Conservation (phyloP, 2,797 vertebrate genomes). For the Megaceryle alcyon region DNA sequence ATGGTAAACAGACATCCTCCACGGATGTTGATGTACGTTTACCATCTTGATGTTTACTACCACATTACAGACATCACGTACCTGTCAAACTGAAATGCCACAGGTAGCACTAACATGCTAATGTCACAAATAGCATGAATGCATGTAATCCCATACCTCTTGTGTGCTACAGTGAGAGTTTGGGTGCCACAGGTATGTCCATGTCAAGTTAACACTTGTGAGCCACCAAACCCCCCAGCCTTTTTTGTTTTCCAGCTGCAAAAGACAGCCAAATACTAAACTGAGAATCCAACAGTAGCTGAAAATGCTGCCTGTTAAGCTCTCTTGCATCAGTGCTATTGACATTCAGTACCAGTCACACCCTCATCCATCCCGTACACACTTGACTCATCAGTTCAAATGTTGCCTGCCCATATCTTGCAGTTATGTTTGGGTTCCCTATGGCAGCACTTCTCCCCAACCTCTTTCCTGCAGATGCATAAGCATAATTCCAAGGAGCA, state of each 20-base stretch:
- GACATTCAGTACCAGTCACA: not conserved
- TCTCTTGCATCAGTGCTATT: not conserved
- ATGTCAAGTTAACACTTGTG: fast-evolving
- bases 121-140: not conserved
- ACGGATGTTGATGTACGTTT: not conserved
- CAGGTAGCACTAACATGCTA: fast-evolving
- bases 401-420: not conserved
- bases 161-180: fast-evolving
- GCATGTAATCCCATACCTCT: not conserved
- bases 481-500: not conserved
- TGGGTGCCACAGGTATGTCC: not conserved
- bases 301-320: not conserved
- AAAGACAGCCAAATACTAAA: not conserved
- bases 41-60: not conserved
- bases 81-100: not conserved
- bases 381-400: not conserved
- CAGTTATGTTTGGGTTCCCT: not conserved
- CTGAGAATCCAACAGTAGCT: not conserved
- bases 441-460: not conserved
- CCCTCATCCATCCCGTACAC: not conserved
- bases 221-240: not conserved
- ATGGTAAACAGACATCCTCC: not conserved
- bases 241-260: not conserved
- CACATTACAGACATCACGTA: fast-evolving
- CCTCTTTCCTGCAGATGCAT: not conserved